Conservation (phyloP, 2,888 invertebrate genomes). For the Limnephilus lunatus region DNA sequence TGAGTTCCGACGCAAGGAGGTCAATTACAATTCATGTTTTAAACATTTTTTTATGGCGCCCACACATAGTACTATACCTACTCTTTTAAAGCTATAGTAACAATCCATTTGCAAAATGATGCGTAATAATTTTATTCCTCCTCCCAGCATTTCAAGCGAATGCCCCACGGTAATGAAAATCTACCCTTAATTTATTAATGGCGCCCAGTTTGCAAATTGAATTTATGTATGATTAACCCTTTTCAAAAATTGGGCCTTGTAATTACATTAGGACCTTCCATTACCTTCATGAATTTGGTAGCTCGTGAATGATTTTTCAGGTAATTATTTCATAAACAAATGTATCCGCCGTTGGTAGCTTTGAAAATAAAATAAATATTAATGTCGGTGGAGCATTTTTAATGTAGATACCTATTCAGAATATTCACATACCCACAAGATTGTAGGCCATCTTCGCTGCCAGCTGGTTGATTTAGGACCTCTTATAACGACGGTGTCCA, state of each 20-base stretch:
- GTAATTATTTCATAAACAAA: not conserved
- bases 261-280: slow-evolving; percentile 12
- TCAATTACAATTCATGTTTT: no score
- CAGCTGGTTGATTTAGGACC: no score
- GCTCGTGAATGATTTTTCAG: not conserved
- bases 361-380: not conserved
- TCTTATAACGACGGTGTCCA: no score
- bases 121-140: not conserved
- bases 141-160: not conserved
- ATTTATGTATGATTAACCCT: slow-evolving; percentile 45
- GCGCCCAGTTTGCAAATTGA: slow-evolving; percentile 23
- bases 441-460: no score
- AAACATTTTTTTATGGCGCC: no score
- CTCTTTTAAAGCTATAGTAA: no score
- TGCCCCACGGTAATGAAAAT: slow-evolving; percentile 27
- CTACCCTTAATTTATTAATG: slow-evolving; percentile 30
- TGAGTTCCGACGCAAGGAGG: no score
- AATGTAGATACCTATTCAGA: no score
- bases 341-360: not conserved
- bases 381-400: no score
- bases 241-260: slow-evolving; percentile 35
- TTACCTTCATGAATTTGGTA: slow-evolving; percentile 6
- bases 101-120: not conserved
- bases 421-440: no score
- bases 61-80: no score